phyloP scores from a whole-genome alignment of 2,888 invertebrate species.

The Mythimna impura region DNA sequence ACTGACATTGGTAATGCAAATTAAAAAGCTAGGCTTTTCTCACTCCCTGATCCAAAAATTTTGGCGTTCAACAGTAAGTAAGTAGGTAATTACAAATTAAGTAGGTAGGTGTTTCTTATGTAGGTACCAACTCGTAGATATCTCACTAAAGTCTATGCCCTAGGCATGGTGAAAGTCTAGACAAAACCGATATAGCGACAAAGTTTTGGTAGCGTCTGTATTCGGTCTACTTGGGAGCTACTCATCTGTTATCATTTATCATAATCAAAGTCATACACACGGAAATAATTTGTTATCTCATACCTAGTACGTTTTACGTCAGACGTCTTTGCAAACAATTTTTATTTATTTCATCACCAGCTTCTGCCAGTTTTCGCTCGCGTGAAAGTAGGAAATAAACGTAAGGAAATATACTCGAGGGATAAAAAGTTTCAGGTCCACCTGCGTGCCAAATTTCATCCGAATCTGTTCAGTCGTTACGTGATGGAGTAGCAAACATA shows the following conservation, averaged over 20 bases:
- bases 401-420: too few species aligned
- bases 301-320: constrained; percentile 4
- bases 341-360: constrained; percentile 10
- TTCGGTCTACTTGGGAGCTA: constrained; percentile 1
- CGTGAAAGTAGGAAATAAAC: too few species aligned
- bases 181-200: background rate
- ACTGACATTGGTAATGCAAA: background rate
- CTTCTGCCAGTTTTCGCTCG: too few species aligned
- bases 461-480: too few species aligned
- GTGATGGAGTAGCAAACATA: too few species aligned
- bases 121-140: too few species aligned
- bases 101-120: too few species aligned
- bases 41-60: background rate
- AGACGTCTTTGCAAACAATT: background rate
- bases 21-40: background rate
- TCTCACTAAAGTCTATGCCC: too few species aligned
- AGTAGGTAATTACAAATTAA: too few species aligned
- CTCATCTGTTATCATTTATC: constrained; percentile 29
- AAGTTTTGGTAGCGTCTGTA: constrained; percentile 10
- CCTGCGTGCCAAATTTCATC: too few species aligned
- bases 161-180: background rate
- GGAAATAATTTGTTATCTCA: constrained; percentile 25
- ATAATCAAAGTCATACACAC: constrained; percentile 14
- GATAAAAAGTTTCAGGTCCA: too few species aligned
- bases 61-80: too few species aligned